These are phyloP conservation scores for Pampusana beccarii DNA, from an alignment of 2,113 vertebrate genomes.

Conservation along the genomic window DNA sequence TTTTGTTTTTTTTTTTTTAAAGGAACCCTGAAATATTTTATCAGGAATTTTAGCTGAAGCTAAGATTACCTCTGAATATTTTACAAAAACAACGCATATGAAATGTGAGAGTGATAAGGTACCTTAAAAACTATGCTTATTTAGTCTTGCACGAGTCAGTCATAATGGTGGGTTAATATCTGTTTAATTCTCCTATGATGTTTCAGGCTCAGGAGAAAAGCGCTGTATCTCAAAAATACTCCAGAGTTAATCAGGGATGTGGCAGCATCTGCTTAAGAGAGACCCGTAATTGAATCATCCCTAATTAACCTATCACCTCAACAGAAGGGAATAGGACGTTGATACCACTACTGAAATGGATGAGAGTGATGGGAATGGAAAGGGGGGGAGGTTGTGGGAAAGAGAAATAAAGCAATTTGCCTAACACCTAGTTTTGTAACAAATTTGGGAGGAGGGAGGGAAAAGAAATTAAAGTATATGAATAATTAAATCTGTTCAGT, in stretches of 20 bases:
- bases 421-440: background rate
- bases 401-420: slow-evolving; percentile 9
- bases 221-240: slow-evolving; percentile 32
- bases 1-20: background rate
- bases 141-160: background rate
- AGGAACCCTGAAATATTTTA: background rate
- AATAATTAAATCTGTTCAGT: slow-evolving; percentile 25
- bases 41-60: background rate
- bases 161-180: slow-evolving; percentile 3
- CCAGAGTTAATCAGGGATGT: slow-evolving; percentile 45
- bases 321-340: slow-evolving; percentile 33
- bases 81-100: background rate
- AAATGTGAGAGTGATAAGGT: background rate
- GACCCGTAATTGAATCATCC: slow-evolving; percentile 26
- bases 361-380: background rate
- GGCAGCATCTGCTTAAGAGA: slow-evolving; percentile 66
- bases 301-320: slow-evolving; percentile 44
- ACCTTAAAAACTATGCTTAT: background rate
- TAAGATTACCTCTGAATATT: background rate
- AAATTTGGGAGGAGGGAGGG: background rate
- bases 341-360: slow-evolving; percentile 20
- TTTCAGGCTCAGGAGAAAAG: slow-evolving; percentile 38
- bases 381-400: background rate
- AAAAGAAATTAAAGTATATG: background rate
- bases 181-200: slow-evolving; percentile 22